Evolutionary conservation across 1,140 invertebrate genomes (phyloP), one percentile per base, ranked within the genome.

Genomic region (Habropoda laboriosa): DNA sequence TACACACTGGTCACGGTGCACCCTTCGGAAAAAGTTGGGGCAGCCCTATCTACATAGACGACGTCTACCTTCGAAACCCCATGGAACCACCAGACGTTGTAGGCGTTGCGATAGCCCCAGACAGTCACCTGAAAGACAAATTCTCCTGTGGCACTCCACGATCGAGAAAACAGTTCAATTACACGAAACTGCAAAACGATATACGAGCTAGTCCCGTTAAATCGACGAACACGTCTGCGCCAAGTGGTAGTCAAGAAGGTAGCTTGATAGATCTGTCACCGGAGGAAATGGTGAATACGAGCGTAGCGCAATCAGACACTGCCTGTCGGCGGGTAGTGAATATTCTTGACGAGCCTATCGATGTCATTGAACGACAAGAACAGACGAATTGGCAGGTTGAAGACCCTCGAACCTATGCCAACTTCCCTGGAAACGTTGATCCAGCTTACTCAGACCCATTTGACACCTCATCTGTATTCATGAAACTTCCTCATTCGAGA

Each of bases 1-100:
- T 98, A 80, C 97, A 98, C 88, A 97, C 97, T 0, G 95, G 95
- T 0, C 96, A 96, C 82, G 96, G 96, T 0, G 95, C 95, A 3
- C 94, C 95, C 0, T 96, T 95, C 70, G 97, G 97, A 13, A 96
- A 96, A 86, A 96, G 96, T 18, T 98, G 98, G 97, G 98, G 98
- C 1, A 96, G 96, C 89, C 97, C 97, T 0, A 94, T 94, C n/a
- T 94, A 93, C 66, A 97, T 98, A 83, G 97, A 96, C 92, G 96
- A 96, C 90, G 95, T 97, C 75, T 97, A 97, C 90, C 90, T 97
- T 49, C 93, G 95, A 47, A 97, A 97, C 92, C 97, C 97, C 1
- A 97, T 97, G 96, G 95, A 96, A 81, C 96, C 97, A 2, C 96
- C 96, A 1, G 96, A 97, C 91, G 87, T 97, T 0, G 92, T 96